phyloP scores from a whole-genome alignment of 1,140 invertebrate species.

The Hypsibius dujardini region DNA sequence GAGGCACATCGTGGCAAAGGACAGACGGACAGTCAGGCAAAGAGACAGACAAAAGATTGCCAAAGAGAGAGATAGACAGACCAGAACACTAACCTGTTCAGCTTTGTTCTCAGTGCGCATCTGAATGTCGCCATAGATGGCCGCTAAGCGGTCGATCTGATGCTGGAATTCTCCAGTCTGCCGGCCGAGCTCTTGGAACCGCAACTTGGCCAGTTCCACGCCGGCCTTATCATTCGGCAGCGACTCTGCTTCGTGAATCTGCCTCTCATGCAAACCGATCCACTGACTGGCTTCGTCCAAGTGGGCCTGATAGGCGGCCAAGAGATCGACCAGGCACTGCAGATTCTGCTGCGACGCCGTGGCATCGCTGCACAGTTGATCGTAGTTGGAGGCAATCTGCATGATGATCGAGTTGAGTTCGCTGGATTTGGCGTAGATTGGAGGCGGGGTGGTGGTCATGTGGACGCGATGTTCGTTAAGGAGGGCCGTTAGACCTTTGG shows the following conservation, averaged over 20 bases:
- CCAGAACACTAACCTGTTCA: background rate
- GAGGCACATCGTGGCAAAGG: too few relatives aligned
- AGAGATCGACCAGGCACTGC: slow-evolving; percentile 5
- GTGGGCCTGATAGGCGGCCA: background rate
- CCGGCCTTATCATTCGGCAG: background rate
- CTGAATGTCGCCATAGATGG: slow-evolving; percentile 11
- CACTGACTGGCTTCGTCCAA: background rate
- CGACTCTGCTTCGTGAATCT: slow-evolving; percentile 2
- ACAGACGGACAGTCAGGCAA: too few relatives aligned
- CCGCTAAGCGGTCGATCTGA: slow-evolving; percentile 9
- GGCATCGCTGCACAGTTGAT: background rate
- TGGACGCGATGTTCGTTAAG: slow-evolving; percentile 8
- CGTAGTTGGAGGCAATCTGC: background rate
- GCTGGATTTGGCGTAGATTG: slow-evolving; percentile 16
- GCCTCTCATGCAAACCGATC: background rate
- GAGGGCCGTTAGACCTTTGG: background rate
- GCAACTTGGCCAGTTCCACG: background rate
- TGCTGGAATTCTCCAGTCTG: slow-evolving; percentile 14
- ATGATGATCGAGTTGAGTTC: background rate
- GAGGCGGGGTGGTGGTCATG: background rate
- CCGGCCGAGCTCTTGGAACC: background rate
- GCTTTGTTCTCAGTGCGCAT: slow-evolving; percentile 3
- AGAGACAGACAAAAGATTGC: too few relatives aligned
- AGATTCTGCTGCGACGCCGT: background rate
- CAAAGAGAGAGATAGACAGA: too few relatives aligned